Percentiles rank a stretch among this genome's conserved stretches.
Conservation (phyloP, 1,140 invertebrate genomes). For the Drosophila paulistorum region DNA sequence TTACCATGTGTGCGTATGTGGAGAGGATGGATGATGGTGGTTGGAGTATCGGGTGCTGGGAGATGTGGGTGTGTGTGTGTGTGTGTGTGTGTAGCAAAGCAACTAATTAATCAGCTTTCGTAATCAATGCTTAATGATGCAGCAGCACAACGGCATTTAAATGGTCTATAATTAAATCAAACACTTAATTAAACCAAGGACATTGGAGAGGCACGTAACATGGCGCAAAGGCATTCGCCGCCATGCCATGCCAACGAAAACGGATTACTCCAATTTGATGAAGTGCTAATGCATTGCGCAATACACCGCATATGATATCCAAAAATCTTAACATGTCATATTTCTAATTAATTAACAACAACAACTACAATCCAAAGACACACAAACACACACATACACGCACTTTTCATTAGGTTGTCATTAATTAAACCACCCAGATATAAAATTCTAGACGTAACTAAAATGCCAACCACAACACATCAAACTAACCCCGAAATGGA, state of each 20-base stretch:
- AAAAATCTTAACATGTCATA: constrained; percentile 13
- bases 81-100: constrained; percentile 20
- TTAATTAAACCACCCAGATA: constrained; percentile 54
- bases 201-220: constrained; percentile 32
- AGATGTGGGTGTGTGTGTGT: neutral
- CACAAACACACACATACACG: no score
- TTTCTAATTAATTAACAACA: constrained; percentile 7
- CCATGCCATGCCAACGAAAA: constrained; percentile 25
- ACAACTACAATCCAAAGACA: neutral
- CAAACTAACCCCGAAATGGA: constrained; percentile 54
- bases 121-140: constrained; percentile 79
- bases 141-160: constrained; percentile 62
- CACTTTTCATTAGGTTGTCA: constrained; percentile 20
- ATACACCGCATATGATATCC: constrained; percentile 1
- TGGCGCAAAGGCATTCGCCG: constrained; percentile 5
- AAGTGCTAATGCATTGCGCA: constrained; percentile 49
- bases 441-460: constrained; percentile 27
- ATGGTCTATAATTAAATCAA: constrained; percentile 77
- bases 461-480: constrained; percentile 64
- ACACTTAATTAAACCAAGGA: constrained; percentile 69
- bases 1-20: neutral
- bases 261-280: constrained; percentile 44
- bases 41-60: neutral
- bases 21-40: no score
- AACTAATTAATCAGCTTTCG: constrained; percentile 73